Evolutionary conservation across 2,797 vertebrate genomes (phyloP).

Genomic region (Amphiprion clarkii): DNA sequence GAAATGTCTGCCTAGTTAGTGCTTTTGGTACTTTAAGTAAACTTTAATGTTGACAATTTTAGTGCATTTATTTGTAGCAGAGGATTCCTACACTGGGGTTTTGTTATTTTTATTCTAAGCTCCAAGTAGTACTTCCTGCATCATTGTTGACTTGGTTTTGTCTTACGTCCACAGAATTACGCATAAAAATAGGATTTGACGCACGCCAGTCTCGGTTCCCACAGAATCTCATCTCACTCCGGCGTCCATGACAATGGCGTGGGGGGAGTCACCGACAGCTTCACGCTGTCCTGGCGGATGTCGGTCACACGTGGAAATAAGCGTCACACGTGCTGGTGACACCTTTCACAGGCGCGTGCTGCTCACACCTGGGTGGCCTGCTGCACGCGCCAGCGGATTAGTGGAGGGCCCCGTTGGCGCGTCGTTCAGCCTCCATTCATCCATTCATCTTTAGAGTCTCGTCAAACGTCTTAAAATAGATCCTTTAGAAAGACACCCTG

Average conservation of each 20-base stretch:
- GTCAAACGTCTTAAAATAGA: neutral
- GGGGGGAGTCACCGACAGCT: constrained; percentile 7
- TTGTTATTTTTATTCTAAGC: too few species aligned
- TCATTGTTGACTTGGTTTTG: too few species aligned
- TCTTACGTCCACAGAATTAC: neutral
- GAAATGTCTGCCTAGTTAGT: too few species aligned
- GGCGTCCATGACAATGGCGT: neutral
- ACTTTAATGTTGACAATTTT: too few species aligned
- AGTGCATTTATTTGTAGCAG: too few species aligned
- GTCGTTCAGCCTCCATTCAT: neutral
- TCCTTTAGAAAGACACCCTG: rapidly evolving
- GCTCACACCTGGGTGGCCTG: neutral
- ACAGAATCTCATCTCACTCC: neutral
- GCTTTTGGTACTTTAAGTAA: too few species aligned
- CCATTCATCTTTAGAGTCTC: neutral
- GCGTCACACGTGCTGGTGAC: constrained; percentile 34
- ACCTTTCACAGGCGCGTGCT: constrained; percentile 55
- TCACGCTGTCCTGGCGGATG: constrained; percentile 51
- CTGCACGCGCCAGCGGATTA: constrained; percentile 45
- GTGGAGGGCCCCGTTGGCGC: neutral
- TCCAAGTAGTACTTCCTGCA: too few species aligned
- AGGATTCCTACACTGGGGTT: too few species aligned
- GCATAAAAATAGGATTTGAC: constrained; percentile 30
- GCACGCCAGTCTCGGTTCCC: neutral
- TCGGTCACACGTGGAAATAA: constrained; percentile 41